Percentiles rank a stretch among this genome's conserved stretches.
Conservation (phyloP, 2,113 vertebrate genomes). For the Dipodomys ordii region DNA sequence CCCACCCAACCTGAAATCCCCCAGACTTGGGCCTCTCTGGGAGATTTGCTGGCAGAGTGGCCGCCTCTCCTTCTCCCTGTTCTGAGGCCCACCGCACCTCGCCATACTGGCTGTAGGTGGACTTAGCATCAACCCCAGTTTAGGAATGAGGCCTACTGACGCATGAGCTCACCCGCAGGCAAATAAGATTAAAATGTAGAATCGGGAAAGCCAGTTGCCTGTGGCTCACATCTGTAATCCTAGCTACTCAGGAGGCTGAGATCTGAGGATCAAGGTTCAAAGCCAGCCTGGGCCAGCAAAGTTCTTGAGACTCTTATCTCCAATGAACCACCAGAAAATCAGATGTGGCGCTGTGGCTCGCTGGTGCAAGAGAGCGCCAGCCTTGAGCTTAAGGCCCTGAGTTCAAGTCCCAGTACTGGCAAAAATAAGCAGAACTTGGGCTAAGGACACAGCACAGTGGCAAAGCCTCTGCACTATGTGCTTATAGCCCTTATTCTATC, state of each 20-base stretch:
- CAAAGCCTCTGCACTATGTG: neutral
- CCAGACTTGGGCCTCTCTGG: neutral
- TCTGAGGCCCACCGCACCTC: neutral
- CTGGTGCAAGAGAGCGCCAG: no score
- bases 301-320: no score
- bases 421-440: neutral
- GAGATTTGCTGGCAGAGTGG: conserved; percentile 3
- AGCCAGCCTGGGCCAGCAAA: no score
- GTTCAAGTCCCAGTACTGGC: no score
- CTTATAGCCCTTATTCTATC: neutral
- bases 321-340: no score
- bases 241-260: no score
- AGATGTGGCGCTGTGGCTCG: no score
- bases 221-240: no score
- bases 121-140: neutral
- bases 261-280: no score
- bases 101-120: rapidly evolving
- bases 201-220: no score
- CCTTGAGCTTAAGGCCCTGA: no score
- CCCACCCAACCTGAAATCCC: conserved; percentile 67
- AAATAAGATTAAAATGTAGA: no score
- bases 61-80: neutral
- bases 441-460: neutral
- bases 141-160: neutral
- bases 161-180: neutral